Evolutionary conservation across 2,888 invertebrate genomes (phyloP), one percentile per base, ranked within the genome.

Genomic region (Charanyca ferruginea): DNA sequence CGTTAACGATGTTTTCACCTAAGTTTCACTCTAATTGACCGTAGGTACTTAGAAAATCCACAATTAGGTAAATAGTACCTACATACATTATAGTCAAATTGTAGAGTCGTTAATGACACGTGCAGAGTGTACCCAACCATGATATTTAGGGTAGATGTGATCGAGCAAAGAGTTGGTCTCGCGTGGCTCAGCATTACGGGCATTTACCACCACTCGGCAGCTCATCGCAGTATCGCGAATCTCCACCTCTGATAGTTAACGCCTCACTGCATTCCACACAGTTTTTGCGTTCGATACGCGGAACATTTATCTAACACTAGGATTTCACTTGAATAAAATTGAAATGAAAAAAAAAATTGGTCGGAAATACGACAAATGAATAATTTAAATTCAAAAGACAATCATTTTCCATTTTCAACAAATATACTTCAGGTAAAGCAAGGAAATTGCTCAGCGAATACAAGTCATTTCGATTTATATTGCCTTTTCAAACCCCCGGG

Each of bases 101-200:
- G 59, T 48, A 32, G 35, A 51, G 57, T 45, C 45, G 79, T 63
- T 69, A 79, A 77, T 79, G 65, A 70, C 59, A 70, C 76, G 54
- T 61, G 66, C 32, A 47, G 53, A 32, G 48, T 32, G 64, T 72
- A 80, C 54, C 70, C 57, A 55, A 63, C 66, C 64, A 16, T 61
- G 47, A 18, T 59, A 48, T 59, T 54, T 59, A 65, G 60, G 66
- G 55, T 70, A 61, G 52, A 58, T 42, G 58, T 66, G 73, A 66
- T 69, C 66, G 62, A 69, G 58, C 64, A 66, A 68, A 25, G 45
- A 69, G 45, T 72, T 75, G 83, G 93, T 92, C 87, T 87, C 94
- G 93, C 93, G 86, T 85, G 88, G 87, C 68, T 91, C 90, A 88
- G 60, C 90, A 94, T 93, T 86, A 89, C 91, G 94, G 94, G 79